Percentiles rank a stretch among this genome's conserved stretches.
These are phyloP conservation scores for Piezodorus guildinii DNA, from an alignment of 1,140 invertebrate genomes.

Conservation along the genomic window DNA sequence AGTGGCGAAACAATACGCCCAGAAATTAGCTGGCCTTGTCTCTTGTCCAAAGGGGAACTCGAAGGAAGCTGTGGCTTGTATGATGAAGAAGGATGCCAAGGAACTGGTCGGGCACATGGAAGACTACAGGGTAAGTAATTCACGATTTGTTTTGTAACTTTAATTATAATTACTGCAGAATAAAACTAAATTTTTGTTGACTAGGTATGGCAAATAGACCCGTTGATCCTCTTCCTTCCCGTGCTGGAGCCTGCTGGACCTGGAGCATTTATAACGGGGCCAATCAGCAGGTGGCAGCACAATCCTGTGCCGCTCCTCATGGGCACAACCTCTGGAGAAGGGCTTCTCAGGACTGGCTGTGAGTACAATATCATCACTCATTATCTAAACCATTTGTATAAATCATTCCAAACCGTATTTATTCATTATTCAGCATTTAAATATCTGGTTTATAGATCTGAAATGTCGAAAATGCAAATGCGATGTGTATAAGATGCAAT, in stretches of 20 bases:
- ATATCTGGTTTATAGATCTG: too few species aligned
- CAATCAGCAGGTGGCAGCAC: neutral
- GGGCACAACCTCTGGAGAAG: neutral
- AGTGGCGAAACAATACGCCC: neutral
- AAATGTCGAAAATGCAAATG: too few species aligned
- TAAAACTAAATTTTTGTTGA: too few species aligned
- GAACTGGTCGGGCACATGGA: neutral
- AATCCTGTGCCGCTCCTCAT: neutral
- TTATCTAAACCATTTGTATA: too few species aligned
- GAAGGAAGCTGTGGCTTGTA: neutral
- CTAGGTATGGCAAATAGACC: neutral
- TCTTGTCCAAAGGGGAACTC: neutral
- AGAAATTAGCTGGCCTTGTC: neutral
- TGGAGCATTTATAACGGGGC: neutral
- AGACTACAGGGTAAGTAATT: too few species aligned
- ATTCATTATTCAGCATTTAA: too few species aligned
- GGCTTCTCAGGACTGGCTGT: conserved; percentile 1
- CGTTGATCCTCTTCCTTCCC: neutral
- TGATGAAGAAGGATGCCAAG: conserved; percentile 2
- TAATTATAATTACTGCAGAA: too few species aligned
- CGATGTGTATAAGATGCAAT: too few species aligned
- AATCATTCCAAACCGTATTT: too few species aligned
- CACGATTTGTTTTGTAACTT: too few species aligned
- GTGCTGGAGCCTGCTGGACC: neutral
- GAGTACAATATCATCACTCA: neutral